These are phyloP conservation scores for Diloba caeruleocephala DNA, from an alignment of 2,888 invertebrate species.

Conservation along the genomic window DNA sequence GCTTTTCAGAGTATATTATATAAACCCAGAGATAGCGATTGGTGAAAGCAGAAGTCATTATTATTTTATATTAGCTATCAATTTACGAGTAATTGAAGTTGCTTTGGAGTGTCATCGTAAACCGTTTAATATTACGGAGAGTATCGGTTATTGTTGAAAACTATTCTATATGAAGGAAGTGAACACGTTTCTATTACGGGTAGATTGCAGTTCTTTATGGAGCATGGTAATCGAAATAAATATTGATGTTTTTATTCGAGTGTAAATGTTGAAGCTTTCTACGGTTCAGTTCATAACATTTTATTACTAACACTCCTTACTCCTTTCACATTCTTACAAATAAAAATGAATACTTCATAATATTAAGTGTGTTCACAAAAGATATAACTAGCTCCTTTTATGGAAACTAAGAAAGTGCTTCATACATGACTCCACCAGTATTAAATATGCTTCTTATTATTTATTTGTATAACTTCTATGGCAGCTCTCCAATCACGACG, in stretches of 20 bases:
- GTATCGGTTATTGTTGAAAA: constrained; percentile 28
- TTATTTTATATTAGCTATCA: constrained; percentile 68
- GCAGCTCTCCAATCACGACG: no score
- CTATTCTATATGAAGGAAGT: constrained; percentile 10
- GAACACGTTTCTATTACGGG: constrained; percentile 1
- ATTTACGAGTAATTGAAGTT: constrained; percentile 42
- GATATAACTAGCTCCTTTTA: neutral
- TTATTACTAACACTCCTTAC: no score
- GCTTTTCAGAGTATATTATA: constrained; percentile 5
- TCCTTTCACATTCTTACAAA: constrained; percentile 11
- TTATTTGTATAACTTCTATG: no score
- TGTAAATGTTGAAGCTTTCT: constrained; percentile 2
- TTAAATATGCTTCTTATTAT: no score
- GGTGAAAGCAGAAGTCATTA: constrained; percentile 55
- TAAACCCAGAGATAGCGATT: constrained; percentile 7
- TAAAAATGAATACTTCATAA: constrained; percentile 3
- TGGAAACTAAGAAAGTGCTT: no score
- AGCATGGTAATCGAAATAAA: constrained; percentile 24
- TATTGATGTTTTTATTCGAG: constrained; percentile 20
- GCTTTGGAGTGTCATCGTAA: constrained; percentile 29
- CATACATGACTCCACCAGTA: no score
- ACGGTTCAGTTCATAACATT: constrained; percentile 2
- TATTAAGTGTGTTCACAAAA: neutral
- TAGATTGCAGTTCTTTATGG: constrained; percentile 3
- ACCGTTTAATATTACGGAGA: constrained; percentile 20